Percentiles rank a stretch among this genome's conserved stretches.
These are phyloP conservation scores for Diplodus puntazzo DNA, from an alignment of 2,797 vertebrate genomes.

Conservation along the genomic window DNA sequence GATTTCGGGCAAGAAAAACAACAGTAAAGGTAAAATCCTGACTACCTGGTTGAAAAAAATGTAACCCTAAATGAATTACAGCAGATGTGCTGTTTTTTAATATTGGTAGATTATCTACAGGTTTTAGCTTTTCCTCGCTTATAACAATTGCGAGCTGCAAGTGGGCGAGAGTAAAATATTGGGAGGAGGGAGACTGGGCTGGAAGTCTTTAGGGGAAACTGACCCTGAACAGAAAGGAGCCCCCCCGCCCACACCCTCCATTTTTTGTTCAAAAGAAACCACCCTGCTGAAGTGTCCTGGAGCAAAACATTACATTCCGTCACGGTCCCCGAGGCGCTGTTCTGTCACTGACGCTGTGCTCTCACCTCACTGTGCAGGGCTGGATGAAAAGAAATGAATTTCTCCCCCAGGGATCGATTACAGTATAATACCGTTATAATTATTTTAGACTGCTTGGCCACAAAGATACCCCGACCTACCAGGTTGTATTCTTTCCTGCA, in stretches of 20 bases:
- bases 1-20: conserved; percentile 37
- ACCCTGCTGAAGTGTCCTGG: conserved; percentile 48
- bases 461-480: conserved; percentile 34
- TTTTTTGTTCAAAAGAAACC: conserved; percentile 24
- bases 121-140: conserved; percentile 14
- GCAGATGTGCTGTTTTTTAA: conserved; percentile 26
- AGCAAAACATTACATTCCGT: conserved; percentile 54
- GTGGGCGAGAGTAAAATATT: conserved; percentile 19
- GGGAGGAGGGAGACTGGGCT: background rate
- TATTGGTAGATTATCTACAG: conserved; percentile 15
- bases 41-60: background rate
- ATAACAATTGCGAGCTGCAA: conserved; percentile 15
- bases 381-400: conserved; percentile 47
- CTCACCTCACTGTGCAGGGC: conserved; percentile 39
- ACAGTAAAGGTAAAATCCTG: conserved; percentile 8
- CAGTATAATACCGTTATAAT: conserved; percentile 59
- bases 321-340: conserved; percentile 39
- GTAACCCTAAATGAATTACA: conserved; percentile 13
- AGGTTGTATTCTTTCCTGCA: conserved; percentile 34
- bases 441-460: conserved; percentile 58
- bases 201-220: conserved; percentile 43
- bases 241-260: background rate
- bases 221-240: conserved; percentile 47
- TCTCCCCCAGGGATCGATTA: conserved; percentile 64
- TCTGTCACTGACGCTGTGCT: conserved; percentile 40